Percentiles rank a stretch among this genome's conserved stretches.
These are phyloP conservation scores for Sweltsa coloradensis DNA, from an alignment of 1,140 invertebrate genomes.

Conservation along the genomic window DNA sequence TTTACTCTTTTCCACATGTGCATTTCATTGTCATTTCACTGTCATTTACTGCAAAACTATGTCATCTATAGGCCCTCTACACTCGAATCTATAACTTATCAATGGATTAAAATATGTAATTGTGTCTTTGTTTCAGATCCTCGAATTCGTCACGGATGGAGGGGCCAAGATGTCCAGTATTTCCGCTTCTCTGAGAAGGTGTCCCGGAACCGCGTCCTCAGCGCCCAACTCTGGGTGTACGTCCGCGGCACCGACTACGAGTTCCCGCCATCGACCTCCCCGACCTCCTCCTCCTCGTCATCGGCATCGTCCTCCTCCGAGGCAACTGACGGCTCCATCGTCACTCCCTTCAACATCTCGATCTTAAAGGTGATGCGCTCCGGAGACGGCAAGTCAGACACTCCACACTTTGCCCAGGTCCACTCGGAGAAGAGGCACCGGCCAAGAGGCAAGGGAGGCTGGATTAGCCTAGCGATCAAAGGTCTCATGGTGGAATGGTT, in stretches of 20 bases:
- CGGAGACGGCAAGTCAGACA: slow-evolving; percentile 11
- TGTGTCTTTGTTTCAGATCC: slow-evolving; percentile 34
- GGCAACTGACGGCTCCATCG: slow-evolving; percentile 9
- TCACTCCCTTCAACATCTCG: slow-evolving; percentile 27
- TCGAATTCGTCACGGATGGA: slow-evolving; percentile 33
- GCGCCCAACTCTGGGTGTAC: slow-evolving; percentile 39
- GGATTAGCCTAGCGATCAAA: slow-evolving; percentile 63
- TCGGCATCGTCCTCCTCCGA: background rate
- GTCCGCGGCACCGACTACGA: slow-evolving; percentile 24
- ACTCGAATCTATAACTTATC: too few relatives aligned
- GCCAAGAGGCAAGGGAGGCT: slow-evolving; percentile 40
- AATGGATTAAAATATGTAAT: too few relatives aligned
- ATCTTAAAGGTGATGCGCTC: slow-evolving; percentile 29
- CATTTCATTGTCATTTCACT: too few relatives aligned
- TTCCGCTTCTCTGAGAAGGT: slow-evolving; percentile 45
- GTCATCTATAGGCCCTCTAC: too few relatives aligned
- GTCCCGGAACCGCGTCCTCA: slow-evolving; percentile 35
- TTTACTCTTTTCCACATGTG: too few relatives aligned
- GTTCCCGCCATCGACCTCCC: background rate
- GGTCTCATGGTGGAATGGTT: slow-evolving; percentile 65
- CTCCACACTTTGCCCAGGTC: background rate
- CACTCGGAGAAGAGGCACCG: slow-evolving; percentile 21
- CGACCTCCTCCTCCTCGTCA: background rate
- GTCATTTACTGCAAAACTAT: too few relatives aligned
- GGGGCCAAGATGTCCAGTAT: slow-evolving; percentile 34